A percentile compares a stretch with the other conserved stretches of the same genome.
These are phyloP conservation scores for Vulpes vulpes DNA, from an alignment of 2,113 vertebrate genomes.

Conservation along the genomic window DNA sequence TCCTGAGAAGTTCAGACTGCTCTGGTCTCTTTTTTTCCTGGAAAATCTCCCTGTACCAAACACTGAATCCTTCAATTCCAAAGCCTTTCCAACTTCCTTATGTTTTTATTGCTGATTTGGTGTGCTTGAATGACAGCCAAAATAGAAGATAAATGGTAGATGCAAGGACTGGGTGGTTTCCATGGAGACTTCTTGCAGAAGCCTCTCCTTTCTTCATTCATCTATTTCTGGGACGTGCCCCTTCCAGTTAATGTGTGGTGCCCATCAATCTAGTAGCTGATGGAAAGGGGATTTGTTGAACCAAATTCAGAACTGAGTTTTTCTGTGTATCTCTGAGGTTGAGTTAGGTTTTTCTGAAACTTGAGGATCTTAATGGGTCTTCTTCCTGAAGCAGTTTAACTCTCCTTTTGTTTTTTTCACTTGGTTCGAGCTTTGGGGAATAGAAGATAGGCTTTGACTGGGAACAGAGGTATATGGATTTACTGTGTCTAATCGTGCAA, in stretches of 20 bases:
- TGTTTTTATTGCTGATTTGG: constrained; percentile 67
- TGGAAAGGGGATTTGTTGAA: constrained; percentile 56
- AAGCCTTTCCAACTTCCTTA: constrained; percentile 48
- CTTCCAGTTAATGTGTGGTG: constrained; percentile 23
- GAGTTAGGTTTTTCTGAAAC: constrained; percentile 64
- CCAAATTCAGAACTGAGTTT: constrained; percentile 57
- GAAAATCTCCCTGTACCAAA: constrained; percentile 48
- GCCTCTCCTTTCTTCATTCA: neutral
- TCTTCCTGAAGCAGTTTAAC: constrained; percentile 55
- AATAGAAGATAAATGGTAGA: constrained; percentile 60
- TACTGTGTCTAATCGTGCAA: constrained; percentile 45
- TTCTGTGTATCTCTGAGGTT: constrained; percentile 17
- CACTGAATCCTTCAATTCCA: constrained; percentile 58
- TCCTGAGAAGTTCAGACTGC: constrained; percentile 30
- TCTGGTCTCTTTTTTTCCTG: neutral
- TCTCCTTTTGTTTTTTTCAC: constrained; percentile 55
- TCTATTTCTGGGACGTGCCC: neutral
- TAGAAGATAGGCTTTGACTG: constrained; percentile 22
- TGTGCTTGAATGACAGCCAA: constrained; percentile 63
- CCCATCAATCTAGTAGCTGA: constrained; percentile 9
- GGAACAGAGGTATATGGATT: constrained; percentile 51
- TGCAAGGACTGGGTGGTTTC: constrained; percentile 57
- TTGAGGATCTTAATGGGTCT: constrained; percentile 2
- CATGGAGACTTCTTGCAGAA: constrained; percentile 43
- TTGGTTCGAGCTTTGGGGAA: constrained; percentile 56